Evolutionary conservation across 2,113 vertebrate species (phyloP), one percentile per base, ranked within the genome.

Genomic region (Seriola quinqueradiata): DNA sequence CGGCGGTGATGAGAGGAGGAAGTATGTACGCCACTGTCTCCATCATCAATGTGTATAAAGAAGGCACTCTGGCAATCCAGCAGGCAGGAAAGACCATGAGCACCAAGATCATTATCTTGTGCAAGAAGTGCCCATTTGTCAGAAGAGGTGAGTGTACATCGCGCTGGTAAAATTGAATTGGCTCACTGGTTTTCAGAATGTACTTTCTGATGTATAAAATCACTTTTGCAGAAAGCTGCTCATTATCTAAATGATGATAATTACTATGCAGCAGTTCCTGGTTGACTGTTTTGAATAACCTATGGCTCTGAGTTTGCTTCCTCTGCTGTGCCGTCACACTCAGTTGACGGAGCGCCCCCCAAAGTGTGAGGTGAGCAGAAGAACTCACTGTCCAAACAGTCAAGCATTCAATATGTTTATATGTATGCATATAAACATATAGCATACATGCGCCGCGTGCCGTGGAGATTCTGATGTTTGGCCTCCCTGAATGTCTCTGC

Each of bases 51-150:
- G 96, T 99, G 63, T 99, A 98, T 46, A 99, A 98, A 84, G 98
- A 99, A 86, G 97, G 98, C 52, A 97, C 80, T 66, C 88, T 99
- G 92, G 96, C 96, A 68, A 97, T 99, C 75, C 98, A 99, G 74
- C 98, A 99, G 91, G 98, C 98, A 0, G 98, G 98, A 82, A 99
- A 99, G 93, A 97, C 93, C 63, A 97, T 99, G 97, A 99, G 98
- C 82, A 96, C 96, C 90, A 99, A 96, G 91, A 95, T 99, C 61
- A 44, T 92, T 21, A 96, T 98, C 87, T 91, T 98, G 70, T 99
- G 98, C 93, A 98, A 95, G 93, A 98, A 98, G 89, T 99, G 98
- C 71, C 98, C 98, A 21, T 95, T 97, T 34, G 92, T 99, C 94
- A 95, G 96, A 87, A 95, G 98, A 97, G 97, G 98, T 99, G 81